A percentile compares a stretch with the other conserved stretches of the same genome.
These are phyloP conservation scores for Aplochiton taeniatus DNA, from an alignment of 2,797 vertebrate species.

Conservation along the genomic window DNA sequence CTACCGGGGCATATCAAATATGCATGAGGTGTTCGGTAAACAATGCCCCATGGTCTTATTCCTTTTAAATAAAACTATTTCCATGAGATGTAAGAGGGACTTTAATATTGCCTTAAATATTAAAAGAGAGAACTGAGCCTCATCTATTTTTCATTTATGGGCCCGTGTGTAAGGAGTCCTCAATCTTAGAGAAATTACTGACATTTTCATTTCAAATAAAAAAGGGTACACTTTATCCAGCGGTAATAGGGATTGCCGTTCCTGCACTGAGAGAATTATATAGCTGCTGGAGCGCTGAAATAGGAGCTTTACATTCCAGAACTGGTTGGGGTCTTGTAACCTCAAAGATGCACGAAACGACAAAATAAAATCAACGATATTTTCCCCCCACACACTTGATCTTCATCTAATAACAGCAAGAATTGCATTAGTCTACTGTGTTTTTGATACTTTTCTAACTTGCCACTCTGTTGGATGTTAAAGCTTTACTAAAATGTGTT, in stretches of 20 bases:
- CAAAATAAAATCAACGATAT: slow-evolving; percentile 65
- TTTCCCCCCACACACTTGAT: slow-evolving; percentile 34
- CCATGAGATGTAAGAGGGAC: slow-evolving; percentile 80
- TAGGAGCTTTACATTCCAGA: slow-evolving; percentile 61
- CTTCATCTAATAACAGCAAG: no score
- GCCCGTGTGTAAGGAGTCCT: slow-evolving; percentile 82
- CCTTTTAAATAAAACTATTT: slow-evolving; percentile 87
- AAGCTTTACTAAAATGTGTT: no score
- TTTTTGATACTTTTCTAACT: no score
- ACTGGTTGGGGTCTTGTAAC: slow-evolving; percentile 72
- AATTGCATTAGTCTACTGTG: slow-evolving; percentile 52
- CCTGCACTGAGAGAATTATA: slow-evolving; percentile 73
- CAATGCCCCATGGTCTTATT: slow-evolving; percentile 87
- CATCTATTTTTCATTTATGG: slow-evolving; percentile 91
- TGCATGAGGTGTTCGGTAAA: slow-evolving; percentile 86
- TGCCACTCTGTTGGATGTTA: no score
- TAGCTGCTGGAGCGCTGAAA: slow-evolving; percentile 76
- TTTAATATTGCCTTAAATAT: slow-evolving; percentile 91
- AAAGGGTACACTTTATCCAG: slow-evolving; percentile 87
- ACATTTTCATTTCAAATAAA: slow-evolving; percentile 89
- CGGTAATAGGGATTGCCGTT: slow-evolving; percentile 81
- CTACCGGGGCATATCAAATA: slow-evolving; percentile 79
- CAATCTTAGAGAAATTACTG: slow-evolving; percentile 87
- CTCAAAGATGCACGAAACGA: slow-evolving; percentile 71
- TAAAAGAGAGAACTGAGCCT: slow-evolving; percentile 86